A percentile compares a stretch with the other conserved stretches of the same genome.
These are phyloP conservation scores for Nephila pilipes DNA, from an alignment of 1,140 invertebrate genomes.

Conservation along the genomic window DNA sequence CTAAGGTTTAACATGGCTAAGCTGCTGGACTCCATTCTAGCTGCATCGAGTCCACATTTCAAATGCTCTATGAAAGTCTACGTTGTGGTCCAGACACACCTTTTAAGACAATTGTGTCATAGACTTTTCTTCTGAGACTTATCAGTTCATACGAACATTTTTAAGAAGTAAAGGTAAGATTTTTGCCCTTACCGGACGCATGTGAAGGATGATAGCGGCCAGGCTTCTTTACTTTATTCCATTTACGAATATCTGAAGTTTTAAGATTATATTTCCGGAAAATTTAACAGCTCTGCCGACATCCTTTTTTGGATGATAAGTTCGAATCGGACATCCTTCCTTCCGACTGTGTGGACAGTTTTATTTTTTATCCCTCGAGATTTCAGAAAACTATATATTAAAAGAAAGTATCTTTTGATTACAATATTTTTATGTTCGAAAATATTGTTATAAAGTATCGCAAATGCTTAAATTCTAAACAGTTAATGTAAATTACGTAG, in stretches of 20 bases:
- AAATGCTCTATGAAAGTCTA: background rate
- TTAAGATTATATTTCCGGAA: constrained; percentile 30
- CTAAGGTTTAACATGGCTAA: background rate
- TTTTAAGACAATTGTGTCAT: background rate
- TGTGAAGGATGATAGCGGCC: background rate
- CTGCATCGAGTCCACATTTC: constrained; percentile 7
- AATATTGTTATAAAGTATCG: too few relatives aligned
- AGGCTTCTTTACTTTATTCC: background rate
- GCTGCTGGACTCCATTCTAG: constrained; percentile 12
- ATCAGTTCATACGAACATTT: constrained; percentile 8
- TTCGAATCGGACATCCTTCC: constrained; percentile 22
- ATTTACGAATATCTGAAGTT: constrained; percentile 46
- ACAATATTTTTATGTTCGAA: too few relatives aligned
- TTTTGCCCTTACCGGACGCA: constrained; percentile 19
- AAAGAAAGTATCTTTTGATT: too few relatives aligned
- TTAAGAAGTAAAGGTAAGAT: constrained; percentile 9
- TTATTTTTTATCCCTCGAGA: background rate
- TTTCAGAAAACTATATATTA: too few relatives aligned
- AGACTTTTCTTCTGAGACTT: background rate
- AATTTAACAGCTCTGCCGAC: background rate
- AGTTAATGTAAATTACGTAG: too few relatives aligned
- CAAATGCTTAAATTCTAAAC: too few relatives aligned
- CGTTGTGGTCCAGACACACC: background rate
- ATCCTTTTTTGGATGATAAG: constrained; percentile 57
- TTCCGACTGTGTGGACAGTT: constrained; percentile 31